These are phyloP conservation scores for Brachystomella parvula DNA, from an alignment of 1,140 invertebrate species.

Conservation along the genomic window DNA sequence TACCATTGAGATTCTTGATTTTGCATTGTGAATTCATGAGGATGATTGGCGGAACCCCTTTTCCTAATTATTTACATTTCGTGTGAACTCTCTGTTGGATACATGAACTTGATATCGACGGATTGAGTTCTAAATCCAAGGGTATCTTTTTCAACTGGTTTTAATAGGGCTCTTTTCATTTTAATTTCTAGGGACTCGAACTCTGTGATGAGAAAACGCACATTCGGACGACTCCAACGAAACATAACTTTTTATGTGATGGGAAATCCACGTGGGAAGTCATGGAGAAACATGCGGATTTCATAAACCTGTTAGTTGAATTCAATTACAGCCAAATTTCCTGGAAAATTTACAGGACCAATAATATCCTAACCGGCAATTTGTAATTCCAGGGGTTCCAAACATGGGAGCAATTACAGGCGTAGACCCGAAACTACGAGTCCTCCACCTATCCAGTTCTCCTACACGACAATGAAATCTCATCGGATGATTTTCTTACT, in stretches of 20 bases:
- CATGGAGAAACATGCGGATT: slow-evolving; percentile 53
- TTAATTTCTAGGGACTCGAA: slow-evolving; percentile 42
- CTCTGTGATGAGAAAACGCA: slow-evolving; percentile 54
- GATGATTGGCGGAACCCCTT: no score
- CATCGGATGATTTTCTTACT: slow-evolving; percentile 36
- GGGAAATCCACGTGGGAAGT: slow-evolving; percentile 55
- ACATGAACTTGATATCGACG: no score
- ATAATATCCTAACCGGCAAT: no score
- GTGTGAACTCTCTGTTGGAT: no score
- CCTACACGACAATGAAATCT: slow-evolving; percentile 32
- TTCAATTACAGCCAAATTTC: no score
- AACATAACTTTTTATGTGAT: slow-evolving; percentile 58
- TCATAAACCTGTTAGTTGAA: slow-evolving; percentile 41
- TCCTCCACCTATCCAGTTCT: slow-evolving; percentile 30
- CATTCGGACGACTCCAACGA: slow-evolving; percentile 55
- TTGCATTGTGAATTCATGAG: no score
- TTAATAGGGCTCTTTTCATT: neutral
- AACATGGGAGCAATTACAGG: neutral
- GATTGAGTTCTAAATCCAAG: neutral
- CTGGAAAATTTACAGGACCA: no score
- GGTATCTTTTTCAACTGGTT: neutral
- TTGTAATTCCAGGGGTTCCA: neutral
- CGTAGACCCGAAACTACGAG: neutral
- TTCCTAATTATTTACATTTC: no score
- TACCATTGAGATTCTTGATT: no score